Conservation (phyloP, 2,113 vertebrate species). For the Anhinga anhinga region DNA sequence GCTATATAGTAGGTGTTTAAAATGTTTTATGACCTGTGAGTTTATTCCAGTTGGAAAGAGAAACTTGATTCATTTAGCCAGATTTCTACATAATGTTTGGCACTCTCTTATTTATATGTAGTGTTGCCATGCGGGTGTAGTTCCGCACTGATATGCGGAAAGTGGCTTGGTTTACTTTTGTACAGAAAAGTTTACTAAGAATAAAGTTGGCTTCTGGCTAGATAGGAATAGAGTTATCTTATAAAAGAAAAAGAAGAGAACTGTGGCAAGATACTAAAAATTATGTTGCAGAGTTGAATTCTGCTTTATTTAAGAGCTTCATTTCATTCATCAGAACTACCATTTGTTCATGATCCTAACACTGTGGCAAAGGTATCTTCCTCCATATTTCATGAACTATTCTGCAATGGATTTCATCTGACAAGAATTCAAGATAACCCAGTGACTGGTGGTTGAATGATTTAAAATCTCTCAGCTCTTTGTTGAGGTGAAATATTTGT, state of each 20-base stretch:
- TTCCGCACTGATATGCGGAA: neutral
- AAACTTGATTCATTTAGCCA: neutral
- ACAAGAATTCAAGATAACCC: neutral
- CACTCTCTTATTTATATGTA: neutral
- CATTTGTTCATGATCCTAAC: neutral
- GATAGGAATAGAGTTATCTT: neutral
- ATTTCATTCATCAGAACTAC: no score
- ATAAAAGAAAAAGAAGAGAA: neutral
- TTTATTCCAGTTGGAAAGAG: neutral
- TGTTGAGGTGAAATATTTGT: neutral
- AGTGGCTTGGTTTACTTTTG: slow-evolving; percentile 17
- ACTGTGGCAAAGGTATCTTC: neutral
- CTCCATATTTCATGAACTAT: neutral
- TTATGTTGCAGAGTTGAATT: neutral
- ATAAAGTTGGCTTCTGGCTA: neutral
- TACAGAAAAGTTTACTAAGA: neutral
- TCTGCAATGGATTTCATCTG: neutral
- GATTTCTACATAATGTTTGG: neutral
- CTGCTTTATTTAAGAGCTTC: neutral
- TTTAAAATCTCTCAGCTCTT: neutral
- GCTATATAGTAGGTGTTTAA: neutral
- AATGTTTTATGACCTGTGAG: neutral
- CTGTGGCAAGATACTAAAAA: neutral
- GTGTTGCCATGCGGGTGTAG: neutral
- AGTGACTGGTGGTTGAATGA: neutral